These are phyloP conservation scores for Drosophila pseudoananassae DNA, from an alignment of 1,140 invertebrate genomes.

Conservation along the genomic window DNA sequence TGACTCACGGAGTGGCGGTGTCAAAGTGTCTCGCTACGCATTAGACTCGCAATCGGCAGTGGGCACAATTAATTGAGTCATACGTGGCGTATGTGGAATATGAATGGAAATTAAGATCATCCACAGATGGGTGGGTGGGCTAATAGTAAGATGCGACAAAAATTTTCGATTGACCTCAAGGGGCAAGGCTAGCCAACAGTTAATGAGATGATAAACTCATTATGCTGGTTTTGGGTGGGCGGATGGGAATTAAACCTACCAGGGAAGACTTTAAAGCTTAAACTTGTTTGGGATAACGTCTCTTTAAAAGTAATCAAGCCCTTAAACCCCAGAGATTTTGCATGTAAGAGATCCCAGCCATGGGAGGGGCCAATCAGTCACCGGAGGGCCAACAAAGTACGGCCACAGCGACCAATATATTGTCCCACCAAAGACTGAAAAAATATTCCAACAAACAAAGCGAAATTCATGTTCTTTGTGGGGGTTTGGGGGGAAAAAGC, in stretches of 20 bases:
- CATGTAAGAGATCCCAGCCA: not conserved
- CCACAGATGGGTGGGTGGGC: constrained; percentile 34
- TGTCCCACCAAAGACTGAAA: constrained; percentile 50
- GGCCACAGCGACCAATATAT: constrained; percentile 64
- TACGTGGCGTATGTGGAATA: constrained; percentile 12
- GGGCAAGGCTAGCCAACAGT: constrained; percentile 47
- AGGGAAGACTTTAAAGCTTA: not conserved
- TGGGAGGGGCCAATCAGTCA: constrained; percentile 66
- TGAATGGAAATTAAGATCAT: constrained; percentile 39
- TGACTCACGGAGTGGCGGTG: constrained; percentile 55
- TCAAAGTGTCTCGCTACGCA: constrained; percentile 41
- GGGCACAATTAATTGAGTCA: constrained; percentile 65
- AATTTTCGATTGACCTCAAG: constrained; percentile 55
- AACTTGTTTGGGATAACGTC: not conserved
- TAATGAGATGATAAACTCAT: constrained; percentile 11
- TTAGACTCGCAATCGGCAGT: constrained; percentile 21
- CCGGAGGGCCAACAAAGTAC: constrained; percentile 16
- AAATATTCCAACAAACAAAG: constrained; percentile 79
- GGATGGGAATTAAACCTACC: not conserved
- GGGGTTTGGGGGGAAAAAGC: constrained; percentile 28
- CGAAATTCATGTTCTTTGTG: constrained; percentile 71
- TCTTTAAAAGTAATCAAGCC: constrained; percentile 36
- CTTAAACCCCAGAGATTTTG: constrained; percentile 32
- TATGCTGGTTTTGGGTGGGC: not conserved
- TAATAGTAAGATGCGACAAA: constrained; percentile 64